Evolutionary conservation across 2,797 vertebrate genomes (phyloP).

Genomic region (Chloroceryle amazona): DNA sequence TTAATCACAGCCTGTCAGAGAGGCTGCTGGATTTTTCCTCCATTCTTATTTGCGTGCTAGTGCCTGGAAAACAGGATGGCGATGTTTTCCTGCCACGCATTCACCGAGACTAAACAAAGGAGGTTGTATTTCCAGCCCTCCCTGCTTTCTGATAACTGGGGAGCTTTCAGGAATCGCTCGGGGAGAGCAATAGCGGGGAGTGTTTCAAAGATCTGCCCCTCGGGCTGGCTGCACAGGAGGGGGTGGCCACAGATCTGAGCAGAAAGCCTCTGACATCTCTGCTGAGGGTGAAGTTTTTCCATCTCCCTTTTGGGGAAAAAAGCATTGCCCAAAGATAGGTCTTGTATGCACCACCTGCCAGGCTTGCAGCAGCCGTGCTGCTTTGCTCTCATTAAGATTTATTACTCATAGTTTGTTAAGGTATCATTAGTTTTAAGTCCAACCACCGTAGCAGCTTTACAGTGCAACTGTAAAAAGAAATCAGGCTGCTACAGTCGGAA

Average conservation of each 20-base stretch:
- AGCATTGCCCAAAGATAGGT: neutral
- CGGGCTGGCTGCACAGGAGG: neutral
- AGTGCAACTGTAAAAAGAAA: neutral
- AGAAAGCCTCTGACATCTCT: neutral
- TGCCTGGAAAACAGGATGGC: constrained; percentile 71
- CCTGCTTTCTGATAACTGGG: neutral
- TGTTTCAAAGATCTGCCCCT: neutral
- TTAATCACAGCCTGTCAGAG: constrained; percentile 50
- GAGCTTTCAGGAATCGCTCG: neutral
- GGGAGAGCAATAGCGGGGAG: neutral
- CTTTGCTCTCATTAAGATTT: neutral
- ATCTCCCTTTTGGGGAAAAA: neutral
- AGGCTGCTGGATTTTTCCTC: constrained; percentile 47
- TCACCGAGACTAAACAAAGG: constrained; percentile 74
- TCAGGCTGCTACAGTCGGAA: too few relatives aligned
- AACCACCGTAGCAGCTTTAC: neutral
- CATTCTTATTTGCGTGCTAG: constrained; percentile 62
- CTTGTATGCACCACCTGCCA: neutral
- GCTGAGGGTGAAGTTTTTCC: neutral
- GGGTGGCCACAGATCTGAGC: neutral
- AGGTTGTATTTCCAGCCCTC: constrained; percentile 42
- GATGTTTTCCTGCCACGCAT: constrained; percentile 60
- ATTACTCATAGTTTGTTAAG: neutral
- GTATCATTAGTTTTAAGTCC: accelerated
- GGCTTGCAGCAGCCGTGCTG: accelerated